These are phyloP conservation scores for Sardina pilchardus DNA, from an alignment of 2,113 vertebrate species.

Conservation along the genomic window DNA sequence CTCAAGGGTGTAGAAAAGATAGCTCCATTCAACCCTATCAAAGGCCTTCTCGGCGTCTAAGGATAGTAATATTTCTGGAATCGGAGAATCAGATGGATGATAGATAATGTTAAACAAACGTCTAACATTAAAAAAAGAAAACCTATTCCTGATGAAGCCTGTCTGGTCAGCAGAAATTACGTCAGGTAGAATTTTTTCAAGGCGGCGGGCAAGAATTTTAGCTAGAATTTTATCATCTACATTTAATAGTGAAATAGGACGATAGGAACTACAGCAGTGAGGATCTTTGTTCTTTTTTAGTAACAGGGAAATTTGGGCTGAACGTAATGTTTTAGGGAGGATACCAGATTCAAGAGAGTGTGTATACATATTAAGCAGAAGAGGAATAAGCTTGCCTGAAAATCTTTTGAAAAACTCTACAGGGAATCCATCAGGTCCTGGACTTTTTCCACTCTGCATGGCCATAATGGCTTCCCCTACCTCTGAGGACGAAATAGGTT, in stretches of 20 bases:
- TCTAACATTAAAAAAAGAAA: conserved; percentile 24
- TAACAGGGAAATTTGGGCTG: too few species aligned
- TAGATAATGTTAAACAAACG: conserved; percentile 26
- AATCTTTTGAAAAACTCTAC: conserved; percentile 23
- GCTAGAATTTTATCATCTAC: conserved; percentile 24
- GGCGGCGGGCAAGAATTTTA: conserved; percentile 21
- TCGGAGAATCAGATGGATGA: background rate
- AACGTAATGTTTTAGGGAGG: background rate
- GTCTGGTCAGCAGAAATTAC: conserved; percentile 31
- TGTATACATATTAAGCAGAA: conserved; percentile 3
- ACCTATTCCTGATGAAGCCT: too few species aligned
- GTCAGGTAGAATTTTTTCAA: conserved; percentile 16
- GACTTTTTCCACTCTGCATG: too few species aligned
- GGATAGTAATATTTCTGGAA: conserved; percentile 9
- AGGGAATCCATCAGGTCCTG: conserved; percentile 6
- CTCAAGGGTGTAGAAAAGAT: too few species aligned
- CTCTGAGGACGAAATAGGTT: background rate
- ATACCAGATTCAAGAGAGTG: background rate
- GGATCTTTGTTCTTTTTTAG: too few species aligned
- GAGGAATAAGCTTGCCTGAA: background rate
- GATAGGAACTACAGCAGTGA: too few species aligned
- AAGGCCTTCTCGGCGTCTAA: background rate
- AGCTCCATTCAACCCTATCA: conserved; percentile 6
- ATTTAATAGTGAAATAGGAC: conserved; percentile 35
- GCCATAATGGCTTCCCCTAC: background rate